Conservation (phyloP, 1,140 invertebrate genomes). For the Coboldia fuscipes region DNA sequence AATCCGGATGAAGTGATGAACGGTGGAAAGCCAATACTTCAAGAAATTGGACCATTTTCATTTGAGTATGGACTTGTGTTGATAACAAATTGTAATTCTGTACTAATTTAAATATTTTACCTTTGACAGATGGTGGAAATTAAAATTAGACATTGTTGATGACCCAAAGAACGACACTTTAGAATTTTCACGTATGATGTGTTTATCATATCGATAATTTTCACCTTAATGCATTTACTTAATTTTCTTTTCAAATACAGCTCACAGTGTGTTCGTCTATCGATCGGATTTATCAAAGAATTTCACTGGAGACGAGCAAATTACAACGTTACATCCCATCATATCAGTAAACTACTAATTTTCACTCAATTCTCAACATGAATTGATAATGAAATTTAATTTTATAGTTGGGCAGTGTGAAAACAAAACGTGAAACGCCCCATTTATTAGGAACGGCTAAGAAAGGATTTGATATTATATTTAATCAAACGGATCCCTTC, state of each 20-base stretch:
- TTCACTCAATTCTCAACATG: too few relatives aligned
- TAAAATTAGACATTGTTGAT: conserved; percentile 29
- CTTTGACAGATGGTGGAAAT: conserved; percentile 28
- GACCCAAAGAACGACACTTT: conserved; percentile 30
- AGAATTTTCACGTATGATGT: too few relatives aligned
- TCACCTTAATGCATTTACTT: too few relatives aligned
- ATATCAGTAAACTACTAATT: too few relatives aligned
- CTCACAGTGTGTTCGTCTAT: conserved; percentile 26
- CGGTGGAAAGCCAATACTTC: not conserved
- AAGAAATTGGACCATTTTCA: conserved; percentile 1
- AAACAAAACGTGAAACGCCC: conserved; percentile 26
- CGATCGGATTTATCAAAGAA: conserved; percentile 20
- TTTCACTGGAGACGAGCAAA: conserved; percentile 27
- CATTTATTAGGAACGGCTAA: conserved; percentile 22
- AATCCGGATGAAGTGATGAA: not conserved
- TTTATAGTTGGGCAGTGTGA: too few relatives aligned
- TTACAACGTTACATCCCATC: conserved; percentile 28
- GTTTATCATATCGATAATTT: too few relatives aligned
- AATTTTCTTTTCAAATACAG: too few relatives aligned
- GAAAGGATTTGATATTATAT: conserved; percentile 26
- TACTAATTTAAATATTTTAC: too few relatives aligned
- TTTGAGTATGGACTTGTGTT: not conserved
- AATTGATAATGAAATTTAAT: too few relatives aligned
- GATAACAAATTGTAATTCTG: too few relatives aligned
- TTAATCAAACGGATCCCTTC: conserved; percentile 25